These are phyloP conservation scores for Steatornis caripensis DNA, from an alignment of 2,113 vertebrate genomes.

Conservation along the genomic window DNA sequence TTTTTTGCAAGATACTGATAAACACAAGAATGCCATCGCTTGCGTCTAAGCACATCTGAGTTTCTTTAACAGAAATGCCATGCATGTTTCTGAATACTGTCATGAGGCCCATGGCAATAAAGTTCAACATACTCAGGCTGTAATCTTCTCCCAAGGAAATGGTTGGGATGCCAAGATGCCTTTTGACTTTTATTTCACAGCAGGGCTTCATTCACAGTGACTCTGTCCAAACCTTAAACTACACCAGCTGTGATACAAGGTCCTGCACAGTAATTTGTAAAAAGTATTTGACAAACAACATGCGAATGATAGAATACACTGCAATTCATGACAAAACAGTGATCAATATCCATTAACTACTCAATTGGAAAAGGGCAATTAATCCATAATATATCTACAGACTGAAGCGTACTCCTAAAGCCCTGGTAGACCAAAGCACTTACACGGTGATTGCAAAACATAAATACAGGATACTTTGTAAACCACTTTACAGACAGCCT, in stretches of 20 bases:
- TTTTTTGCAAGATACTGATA: conserved; percentile 57
- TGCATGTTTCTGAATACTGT: conserved; percentile 84
- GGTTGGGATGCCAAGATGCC: conserved; percentile 93
- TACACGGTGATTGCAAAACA: conserved; percentile 37
- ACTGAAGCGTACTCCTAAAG: conserved; percentile 21
- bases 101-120: conserved; percentile 87
- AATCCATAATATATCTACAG: conserved; percentile 40
- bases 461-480: conserved; percentile 50
- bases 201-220: conserved; percentile 81
- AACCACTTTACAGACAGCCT: conserved; percentile 56
- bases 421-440: conserved; percentile 24
- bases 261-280: conserved; percentile 68
- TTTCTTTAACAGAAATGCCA: conserved; percentile 85
- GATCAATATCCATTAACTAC: conserved; percentile 57
- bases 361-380: conserved; percentile 20
- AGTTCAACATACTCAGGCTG: conserved; percentile 85
- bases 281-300: conserved; percentile 71
- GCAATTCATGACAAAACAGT: conserved; percentile 49
- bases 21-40: conserved; percentile 73
- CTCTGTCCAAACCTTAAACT: conserved; percentile 82
- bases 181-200: conserved; percentile 85
- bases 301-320: conserved; percentile 6
- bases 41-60: conserved; percentile 79
- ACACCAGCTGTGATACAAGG: conserved; percentile 81
- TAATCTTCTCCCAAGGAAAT: conserved; percentile 97